phyloP scores from a whole-genome alignment of 30 jellyfish, hydroid and myxozoan genomes.

The Hydractinia symbiolongicarpus region DNA sequence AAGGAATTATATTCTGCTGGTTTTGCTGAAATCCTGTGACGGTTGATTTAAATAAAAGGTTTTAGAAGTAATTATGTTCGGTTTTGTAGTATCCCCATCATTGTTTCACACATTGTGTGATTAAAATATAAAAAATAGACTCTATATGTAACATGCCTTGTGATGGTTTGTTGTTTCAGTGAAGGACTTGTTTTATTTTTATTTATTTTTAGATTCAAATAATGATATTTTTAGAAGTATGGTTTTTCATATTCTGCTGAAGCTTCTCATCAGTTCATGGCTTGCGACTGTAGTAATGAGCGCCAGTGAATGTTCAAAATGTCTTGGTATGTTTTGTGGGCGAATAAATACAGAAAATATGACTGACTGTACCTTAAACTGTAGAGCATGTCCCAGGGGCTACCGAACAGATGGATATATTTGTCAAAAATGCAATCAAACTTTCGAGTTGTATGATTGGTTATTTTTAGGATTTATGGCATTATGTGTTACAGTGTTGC shows the following conservation, averaged over 20 bases:
- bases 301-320: slow-evolving; percentile 12
- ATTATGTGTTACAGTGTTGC: slow-evolving; percentile 39
- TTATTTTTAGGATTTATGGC: slow-evolving; percentile 78
- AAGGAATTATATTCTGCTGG: too few species aligned
- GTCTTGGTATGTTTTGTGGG: slow-evolving; percentile 88
- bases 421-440: slow-evolving; percentile 57
- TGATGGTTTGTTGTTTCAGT: too few species aligned
- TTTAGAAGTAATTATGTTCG: too few species aligned
- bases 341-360: slow-evolving; percentile 16
- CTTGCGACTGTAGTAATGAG: neutral
- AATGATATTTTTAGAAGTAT: neutral
- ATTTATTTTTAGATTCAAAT: too few species aligned
- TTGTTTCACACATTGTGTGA: too few species aligned
- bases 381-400: slow-evolving; percentile 82
- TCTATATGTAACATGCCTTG: too few species aligned
- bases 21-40: too few species aligned
- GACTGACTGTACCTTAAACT: slow-evolving; percentile 28
- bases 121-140: too few species aligned
- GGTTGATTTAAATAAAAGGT: too few species aligned
- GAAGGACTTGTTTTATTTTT: too few species aligned
- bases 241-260: neutral
- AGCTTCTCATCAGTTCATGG: neutral
- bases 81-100: too few species aligned
- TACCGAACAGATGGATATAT: slow-evolving; percentile 61
- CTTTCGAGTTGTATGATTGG: slow-evolving; percentile 61